A percentile compares a stretch with the other conserved stretches of the same genome.
Conservation (phyloP, 2,797 vertebrate species). For the Luscinia luscinia region DNA sequence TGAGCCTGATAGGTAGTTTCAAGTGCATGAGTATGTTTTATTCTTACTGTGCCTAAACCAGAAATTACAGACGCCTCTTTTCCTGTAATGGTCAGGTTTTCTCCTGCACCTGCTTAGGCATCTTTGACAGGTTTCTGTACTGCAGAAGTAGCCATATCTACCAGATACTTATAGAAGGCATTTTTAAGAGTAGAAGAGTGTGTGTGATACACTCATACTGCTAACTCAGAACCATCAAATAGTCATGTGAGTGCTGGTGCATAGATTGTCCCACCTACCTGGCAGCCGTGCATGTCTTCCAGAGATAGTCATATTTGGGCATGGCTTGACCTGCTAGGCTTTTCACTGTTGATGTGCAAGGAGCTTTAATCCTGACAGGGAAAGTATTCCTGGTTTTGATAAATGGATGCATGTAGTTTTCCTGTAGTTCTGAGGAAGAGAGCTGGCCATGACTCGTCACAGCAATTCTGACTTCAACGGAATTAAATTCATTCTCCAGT, state of each 20-base stretch:
- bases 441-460: fast-evolving
- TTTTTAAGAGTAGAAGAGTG: not conserved
- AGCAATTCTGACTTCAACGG: not conserved
- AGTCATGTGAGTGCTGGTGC: fast-evolving
- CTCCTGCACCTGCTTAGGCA: not conserved
- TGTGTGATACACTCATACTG: not conserved
- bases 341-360: not conserved
- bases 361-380: not conserved
- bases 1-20: not conserved
- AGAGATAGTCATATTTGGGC: not conserved
- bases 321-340: not conserved
- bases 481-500: not conserved
- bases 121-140: not conserved
- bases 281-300: not conserved
- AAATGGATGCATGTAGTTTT: fast-evolving
- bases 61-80: not conserved
- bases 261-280: not conserved
- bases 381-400: not conserved
- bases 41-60: not conserved
- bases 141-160: fast-evolving
- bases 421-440: not conserved
- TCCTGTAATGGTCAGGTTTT: not conserved
- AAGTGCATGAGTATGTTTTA: not conserved
- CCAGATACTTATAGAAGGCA: not conserved
- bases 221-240: not conserved